Evolutionary conservation across 2,888 invertebrate genomes (phyloP), one percentile per base, ranked within the genome.

Genomic region (Synergus gifuensis): DNA sequence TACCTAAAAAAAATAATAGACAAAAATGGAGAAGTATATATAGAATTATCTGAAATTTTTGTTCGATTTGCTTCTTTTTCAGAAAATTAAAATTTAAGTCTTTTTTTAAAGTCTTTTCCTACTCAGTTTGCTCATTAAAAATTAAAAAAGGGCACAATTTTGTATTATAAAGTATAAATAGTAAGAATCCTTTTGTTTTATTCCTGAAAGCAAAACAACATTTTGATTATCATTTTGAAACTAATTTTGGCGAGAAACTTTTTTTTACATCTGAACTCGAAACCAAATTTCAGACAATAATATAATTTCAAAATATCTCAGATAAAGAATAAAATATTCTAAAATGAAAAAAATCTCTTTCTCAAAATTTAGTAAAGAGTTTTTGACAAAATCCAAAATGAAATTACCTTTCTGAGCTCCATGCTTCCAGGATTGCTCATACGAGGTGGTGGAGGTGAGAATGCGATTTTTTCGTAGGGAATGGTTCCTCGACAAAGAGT

Each of bases 381-480:
- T 36, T 16, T 40, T 16, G 40, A n/a, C 8, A 46, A 11, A 42
- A n/a, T 36, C 60, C 40, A 76, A 81, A 85, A 89, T 90, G 16
- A 44, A 42, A 44, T 22, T 67, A 67, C 67, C 88, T 91, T 90
- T 66, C 87, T 87, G 9, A 90, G 77, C 78, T 91, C 88, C 79
- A 88, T 84, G 76, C 87, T 90, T 8, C 88, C 89, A 36, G 90
- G 87, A 77, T 89, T 91, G 67, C 87, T 89, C 7, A 89, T 82
- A 28, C 87, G 89, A 14, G 88, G 87, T 0, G 90, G 87, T 4
- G 88, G 89, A 73, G 91, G 87, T 76, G 90, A 88, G 79, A 91
- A 91, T 2, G 89, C 87, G 49, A 92, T 91, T 81, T 92, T 91
- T 63, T 91, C 91, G 78, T 91, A 91, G 0, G 91, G 90, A 82